Evolutionary conservation across 2,888 invertebrate species (phyloP), one percentile per base, ranked within the genome.

Genomic region (Anthrax anthrax): DNA sequence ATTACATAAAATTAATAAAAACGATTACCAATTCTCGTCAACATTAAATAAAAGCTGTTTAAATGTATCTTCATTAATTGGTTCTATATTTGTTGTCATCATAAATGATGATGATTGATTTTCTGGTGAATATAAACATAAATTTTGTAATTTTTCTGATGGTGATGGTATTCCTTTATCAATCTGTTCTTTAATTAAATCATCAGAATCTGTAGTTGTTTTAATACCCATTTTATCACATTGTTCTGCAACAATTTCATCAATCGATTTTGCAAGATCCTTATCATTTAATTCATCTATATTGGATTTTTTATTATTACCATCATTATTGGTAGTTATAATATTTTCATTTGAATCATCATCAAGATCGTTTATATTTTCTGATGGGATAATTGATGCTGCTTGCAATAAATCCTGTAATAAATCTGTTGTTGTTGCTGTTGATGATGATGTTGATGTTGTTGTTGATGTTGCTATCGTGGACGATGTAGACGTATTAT

Each of bases 61-160:
- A 17, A 52, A 45, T 10, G 48, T 39, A 38, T 52, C 52, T 34
- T 50, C 52, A 42, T 46, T 49, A 23, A 52, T 50, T 13, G 47
- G 44, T 39, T 52, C 52, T 9, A 52, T 34, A 36, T 47, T 18
- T 12, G 46, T 23, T 14, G 40, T 19, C 5, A 44, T 17, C 8
- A 32, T 12, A 12, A 12, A 32, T 12, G 29, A 32, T 12, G 29
- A 12, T 32, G 9, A 12, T 16, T 45, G 34, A 37, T 27, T 46
- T 17, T 27, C 23, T 14, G 64, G 65, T 18, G 65, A 65, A 60
- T 78, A 75, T 42, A 80, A 66, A 53, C 75, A 75, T 52, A 80
- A 67, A 52, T 79, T 78, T 63, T 77, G 75, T 51, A 81, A 69
- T 53, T 78, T 76, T 56, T 76, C 73, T 29, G 80, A 77, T 12